phyloP scores from a whole-genome alignment of 1,140 invertebrate genomes.

The Calephelis nemesis region DNA sequence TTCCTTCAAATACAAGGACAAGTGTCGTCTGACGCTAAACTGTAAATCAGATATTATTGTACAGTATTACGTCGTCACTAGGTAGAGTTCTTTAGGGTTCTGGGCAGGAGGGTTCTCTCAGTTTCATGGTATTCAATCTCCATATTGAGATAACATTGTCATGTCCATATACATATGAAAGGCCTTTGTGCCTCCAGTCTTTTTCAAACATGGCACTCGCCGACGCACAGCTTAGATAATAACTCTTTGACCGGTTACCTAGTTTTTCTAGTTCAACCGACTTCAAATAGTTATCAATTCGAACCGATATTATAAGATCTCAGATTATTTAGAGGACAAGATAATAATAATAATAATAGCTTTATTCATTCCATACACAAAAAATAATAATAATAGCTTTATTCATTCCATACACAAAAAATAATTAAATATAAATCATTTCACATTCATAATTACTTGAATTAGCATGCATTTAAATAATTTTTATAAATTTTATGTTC shows the following conservation, averaged over 20 bases:
- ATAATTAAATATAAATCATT: too few relatives aligned
- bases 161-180: slow-evolving; percentile 13
- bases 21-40: slow-evolving; percentile 1
- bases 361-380: too few relatives aligned
- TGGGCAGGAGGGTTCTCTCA: slow-evolving; percentile 5
- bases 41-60: slow-evolving; percentile 12
- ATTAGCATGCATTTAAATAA: too few relatives aligned
- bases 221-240: background rate
- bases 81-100: slow-evolving; percentile 8
- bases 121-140: background rate
- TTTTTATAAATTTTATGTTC: too few relatives aligned
- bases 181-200: background rate
- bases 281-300: background rate
- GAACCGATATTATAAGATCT: too few relatives aligned
- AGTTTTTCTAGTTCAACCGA: slow-evolving; percentile 14
- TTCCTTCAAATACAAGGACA: slow-evolving; percentile 9
- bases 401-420: too few relatives aligned
- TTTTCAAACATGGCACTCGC: slow-evolving; percentile 4
- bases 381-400: too few relatives aligned
- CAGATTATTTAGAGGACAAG: too few relatives aligned
- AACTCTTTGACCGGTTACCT: background rate
- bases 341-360: too few relatives aligned
- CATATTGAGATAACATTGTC: background rate
- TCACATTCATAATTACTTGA: too few relatives aligned
- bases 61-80: slow-evolving; percentile 7